These are phyloP conservation scores for Lutjanus campechanus DNA, from an alignment of 2,797 vertebrate genomes.

Conservation along the genomic window DNA sequence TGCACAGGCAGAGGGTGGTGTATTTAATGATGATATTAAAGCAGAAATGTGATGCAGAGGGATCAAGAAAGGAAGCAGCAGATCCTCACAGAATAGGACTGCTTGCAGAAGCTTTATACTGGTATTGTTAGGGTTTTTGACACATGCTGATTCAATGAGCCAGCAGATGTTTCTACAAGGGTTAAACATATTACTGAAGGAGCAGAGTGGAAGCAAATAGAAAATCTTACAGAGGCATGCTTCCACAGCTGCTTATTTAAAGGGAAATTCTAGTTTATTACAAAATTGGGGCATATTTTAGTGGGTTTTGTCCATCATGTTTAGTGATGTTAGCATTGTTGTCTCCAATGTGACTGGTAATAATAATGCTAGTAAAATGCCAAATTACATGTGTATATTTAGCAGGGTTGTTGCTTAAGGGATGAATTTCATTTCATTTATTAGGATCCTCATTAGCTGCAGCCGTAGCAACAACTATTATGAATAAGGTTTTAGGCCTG, in stretches of 20 bases:
- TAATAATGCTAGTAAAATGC: too few species aligned
- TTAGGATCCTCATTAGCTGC: too few species aligned
- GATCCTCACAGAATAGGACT: not conserved
- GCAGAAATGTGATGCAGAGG: not conserved
- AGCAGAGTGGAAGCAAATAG: not conserved
- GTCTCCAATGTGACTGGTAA: too few species aligned
- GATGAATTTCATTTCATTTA: too few species aligned
- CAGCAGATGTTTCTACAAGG: not conserved
- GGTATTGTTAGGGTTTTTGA: not conserved
- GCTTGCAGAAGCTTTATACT: not conserved
- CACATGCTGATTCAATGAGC: not conserved
- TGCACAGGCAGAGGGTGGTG: not conserved
- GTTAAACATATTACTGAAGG: not conserved
- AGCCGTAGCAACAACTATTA: too few species aligned
- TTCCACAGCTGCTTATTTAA: too few species aligned
- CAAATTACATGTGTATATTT: too few species aligned
- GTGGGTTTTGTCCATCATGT: too few species aligned
- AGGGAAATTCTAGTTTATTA: not conserved
- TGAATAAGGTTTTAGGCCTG: too few species aligned
- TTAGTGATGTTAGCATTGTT: too few species aligned
- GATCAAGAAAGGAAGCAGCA: slow-evolving; percentile 3
- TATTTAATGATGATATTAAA: not conserved
- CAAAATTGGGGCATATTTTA: too few species aligned
- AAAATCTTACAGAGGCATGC: not conserved
- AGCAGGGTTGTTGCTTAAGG: too few species aligned